A percentile compares a stretch with the other conserved stretches of the same genome.
phyloP scores from a whole-genome alignment of 2,888 invertebrate species.

The Aquatica leii region DNA sequence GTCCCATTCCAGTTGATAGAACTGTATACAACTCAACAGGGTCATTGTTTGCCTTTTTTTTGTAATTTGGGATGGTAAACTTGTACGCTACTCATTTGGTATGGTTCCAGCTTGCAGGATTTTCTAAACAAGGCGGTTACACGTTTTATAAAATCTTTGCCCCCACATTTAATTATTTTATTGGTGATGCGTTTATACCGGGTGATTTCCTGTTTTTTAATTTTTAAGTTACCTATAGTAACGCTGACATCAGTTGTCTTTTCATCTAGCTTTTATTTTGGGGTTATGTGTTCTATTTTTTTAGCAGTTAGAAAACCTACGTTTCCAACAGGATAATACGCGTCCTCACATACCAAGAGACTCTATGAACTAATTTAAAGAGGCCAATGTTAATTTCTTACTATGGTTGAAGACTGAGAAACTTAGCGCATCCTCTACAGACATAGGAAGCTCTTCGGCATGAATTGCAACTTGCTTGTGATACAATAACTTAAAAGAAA shows the following conservation, averaged over 20 bases:
- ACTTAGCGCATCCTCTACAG: no score
- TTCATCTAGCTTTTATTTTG: no score
- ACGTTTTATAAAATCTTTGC: neutral
- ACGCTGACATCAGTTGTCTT: conserved; percentile 7
- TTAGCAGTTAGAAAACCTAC: no score
- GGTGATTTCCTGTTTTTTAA: conserved; percentile 14
- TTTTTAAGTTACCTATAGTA: neutral
- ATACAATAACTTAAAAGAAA: no score
- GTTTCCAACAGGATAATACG: no score
- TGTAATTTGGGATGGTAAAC: conserved; percentile 6
- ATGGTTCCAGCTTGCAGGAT: conserved; percentile 2
- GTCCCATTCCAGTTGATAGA: neutral
- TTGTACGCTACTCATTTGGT: conserved; percentile 14
- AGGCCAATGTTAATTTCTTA: no score
- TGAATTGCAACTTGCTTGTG: no score
- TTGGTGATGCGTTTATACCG: conserved; percentile 1
- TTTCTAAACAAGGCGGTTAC: neutral
- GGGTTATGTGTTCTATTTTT: no score
- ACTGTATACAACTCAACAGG: conserved; percentile 2
- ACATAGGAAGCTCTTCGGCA: no score
- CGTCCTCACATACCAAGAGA: no score
- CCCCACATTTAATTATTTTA: neutral
- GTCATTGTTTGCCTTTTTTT: conserved; percentile 7
- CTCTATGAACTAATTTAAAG: no score
- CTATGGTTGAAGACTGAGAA: no score